Evolutionary conservation across 2,888 invertebrate species (phyloP).

Genomic region (Pseudococcus viburni): DNA sequence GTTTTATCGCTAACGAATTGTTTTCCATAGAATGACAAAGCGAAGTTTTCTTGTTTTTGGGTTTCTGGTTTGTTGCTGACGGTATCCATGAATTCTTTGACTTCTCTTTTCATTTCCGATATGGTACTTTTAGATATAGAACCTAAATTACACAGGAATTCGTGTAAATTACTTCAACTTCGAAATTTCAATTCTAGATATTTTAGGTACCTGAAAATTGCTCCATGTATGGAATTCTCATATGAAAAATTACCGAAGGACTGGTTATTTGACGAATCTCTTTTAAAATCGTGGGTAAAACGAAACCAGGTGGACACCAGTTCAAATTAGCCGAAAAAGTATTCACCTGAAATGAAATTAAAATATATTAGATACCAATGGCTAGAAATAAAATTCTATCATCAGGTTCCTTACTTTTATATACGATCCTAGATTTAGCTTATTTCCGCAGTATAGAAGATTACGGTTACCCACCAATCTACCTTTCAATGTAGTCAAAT

Average conservation of each 20-base stretch:
- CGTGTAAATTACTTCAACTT: too few relatives aligned
- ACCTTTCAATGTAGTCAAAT: slow-evolving; percentile 81
- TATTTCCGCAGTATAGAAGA: slow-evolving; percentile 81
- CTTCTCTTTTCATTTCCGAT: slow-evolving; percentile 37
- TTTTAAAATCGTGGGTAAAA: slow-evolving; percentile 62
- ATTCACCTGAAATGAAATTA: slow-evolving; percentile 53
- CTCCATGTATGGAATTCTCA: slow-evolving; percentile 63
- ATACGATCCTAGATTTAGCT: slow-evolving; percentile 67
- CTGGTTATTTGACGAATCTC: slow-evolving; percentile 35
- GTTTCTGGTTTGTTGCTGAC: not conserved
- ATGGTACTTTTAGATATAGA: not conserved
- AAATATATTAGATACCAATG: not conserved
- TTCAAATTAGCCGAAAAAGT: slow-evolving; percentile 61
- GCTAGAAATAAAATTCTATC: not conserved
- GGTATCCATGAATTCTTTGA: slow-evolving; percentile 43
- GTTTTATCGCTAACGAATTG: slow-evolving; percentile 76
- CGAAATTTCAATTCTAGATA: not conserved
- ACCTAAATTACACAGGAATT: not conserved
- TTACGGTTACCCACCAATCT: slow-evolving; percentile 87
- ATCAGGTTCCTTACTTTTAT: slow-evolving; percentile 67
- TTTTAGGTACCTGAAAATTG: slow-evolving; percentile 63
- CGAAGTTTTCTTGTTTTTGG: not conserved
- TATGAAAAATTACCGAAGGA: slow-evolving; percentile 53
- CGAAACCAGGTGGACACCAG: slow-evolving; percentile 68
- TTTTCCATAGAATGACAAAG: not conserved